Conservation (phyloP, 2,888 invertebrate species). For the Escarpia spicata region DNA sequence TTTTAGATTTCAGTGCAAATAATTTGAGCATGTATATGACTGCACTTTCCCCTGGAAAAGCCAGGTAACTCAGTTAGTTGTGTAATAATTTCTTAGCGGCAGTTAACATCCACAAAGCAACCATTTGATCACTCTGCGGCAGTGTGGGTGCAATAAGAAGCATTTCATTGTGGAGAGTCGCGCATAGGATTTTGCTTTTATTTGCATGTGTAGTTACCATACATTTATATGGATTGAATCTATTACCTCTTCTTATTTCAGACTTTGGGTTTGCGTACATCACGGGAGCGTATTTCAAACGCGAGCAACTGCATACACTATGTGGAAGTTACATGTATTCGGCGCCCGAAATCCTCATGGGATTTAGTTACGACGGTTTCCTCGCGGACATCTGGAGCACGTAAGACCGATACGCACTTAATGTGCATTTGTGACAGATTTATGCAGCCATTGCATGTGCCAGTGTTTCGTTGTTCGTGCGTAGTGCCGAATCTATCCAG, state of each 20-base stretch:
- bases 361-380: slow-evolving; percentile 67
- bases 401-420: background rate
- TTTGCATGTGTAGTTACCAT: too few species aligned
- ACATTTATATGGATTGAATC: too few species aligned
- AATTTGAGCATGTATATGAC: too few species aligned
- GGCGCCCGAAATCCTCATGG: slow-evolving; percentile 85
- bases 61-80: too few species aligned
- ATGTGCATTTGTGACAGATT: background rate
- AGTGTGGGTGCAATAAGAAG: too few species aligned
- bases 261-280: slow-evolving; percentile 90
- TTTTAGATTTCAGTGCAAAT: too few species aligned
- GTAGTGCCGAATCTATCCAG: background rate
- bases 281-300: slow-evolving; percentile 72
- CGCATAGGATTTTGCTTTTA: too few species aligned
- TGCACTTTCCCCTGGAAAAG: too few species aligned
- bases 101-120: too few species aligned
- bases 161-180: too few species aligned
- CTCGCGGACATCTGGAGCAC: slow-evolving; percentile 78
- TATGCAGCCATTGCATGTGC: background rate
- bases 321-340: slow-evolving; percentile 88
- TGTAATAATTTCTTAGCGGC: too few species aligned
- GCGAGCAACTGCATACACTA: slow-evolving; percentile 83
- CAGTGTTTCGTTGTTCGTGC: background rate
- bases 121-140: too few species aligned
- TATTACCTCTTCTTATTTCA: slow-evolving; percentile 65